A percentile compares a stretch with the other conserved stretches of the same genome.
phyloP scores from a whole-genome alignment of 2,113 vertebrate genomes.

The Pungitius pungitius region DNA sequence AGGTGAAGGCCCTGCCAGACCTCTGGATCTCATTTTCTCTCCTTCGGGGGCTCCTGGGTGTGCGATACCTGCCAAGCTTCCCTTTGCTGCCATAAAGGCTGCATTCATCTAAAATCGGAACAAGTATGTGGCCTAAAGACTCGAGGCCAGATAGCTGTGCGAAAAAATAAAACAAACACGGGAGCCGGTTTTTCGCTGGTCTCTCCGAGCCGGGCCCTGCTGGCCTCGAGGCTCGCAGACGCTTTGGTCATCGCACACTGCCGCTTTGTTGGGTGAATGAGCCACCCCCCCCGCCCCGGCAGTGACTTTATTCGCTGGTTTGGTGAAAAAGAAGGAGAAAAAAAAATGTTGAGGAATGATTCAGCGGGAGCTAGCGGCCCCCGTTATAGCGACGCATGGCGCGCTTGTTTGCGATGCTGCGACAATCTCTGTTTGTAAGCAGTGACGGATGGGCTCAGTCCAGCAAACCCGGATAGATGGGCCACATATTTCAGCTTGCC shows the following conservation, averaged over 20 bases:
- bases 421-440: conserved; percentile 53
- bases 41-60: conserved; percentile 62
- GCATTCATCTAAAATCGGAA: conserved; percentile 78
- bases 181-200: conserved; percentile 57
- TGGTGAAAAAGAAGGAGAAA: not conserved
- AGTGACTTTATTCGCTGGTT: conserved; percentile 53
- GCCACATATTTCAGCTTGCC: conserved; percentile 59
- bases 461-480: conserved; percentile 62
- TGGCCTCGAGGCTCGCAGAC: conserved; percentile 32
- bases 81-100: conserved; percentile 74
- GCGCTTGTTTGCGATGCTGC: conserved; percentile 39
- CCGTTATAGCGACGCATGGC: conserved; percentile 35
- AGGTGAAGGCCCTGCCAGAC: conserved; percentile 74
- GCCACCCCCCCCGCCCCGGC: conserved; percentile 43
- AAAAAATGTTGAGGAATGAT: conserved; percentile 25
- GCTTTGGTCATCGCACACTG: conserved; percentile 50
- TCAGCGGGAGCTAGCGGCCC: conserved; percentile 32
- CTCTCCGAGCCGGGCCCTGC: conserved; percentile 32
- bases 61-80: conserved; percentile 76
- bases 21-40: conserved; percentile 81
- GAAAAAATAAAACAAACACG: conserved; percentile 31
- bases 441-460: conserved; percentile 35
- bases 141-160: conserved; percentile 57
- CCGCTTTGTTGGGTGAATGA: conserved; percentile 64
- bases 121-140: conserved; percentile 63